Evolutionary conservation across 1,140 invertebrate species (phyloP).

Genomic region (Drosophila sproati): DNA sequence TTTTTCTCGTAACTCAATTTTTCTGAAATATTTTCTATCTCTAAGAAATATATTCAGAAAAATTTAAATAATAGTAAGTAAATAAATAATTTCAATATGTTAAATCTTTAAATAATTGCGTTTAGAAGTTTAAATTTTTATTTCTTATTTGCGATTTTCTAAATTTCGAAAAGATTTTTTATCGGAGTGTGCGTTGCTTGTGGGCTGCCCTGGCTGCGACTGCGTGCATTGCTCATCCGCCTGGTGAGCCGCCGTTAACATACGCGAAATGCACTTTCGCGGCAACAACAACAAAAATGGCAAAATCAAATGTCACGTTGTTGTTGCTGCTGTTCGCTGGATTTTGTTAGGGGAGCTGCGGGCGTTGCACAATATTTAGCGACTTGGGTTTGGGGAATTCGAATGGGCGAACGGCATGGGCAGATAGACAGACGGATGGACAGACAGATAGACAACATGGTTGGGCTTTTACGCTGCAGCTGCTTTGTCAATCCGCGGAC

Average conservation of each 20-base stretch:
- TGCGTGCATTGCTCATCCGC: slow-evolving; percentile 70
- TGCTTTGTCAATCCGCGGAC: slow-evolving; percentile 79
- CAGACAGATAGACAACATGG: slow-evolving; percentile 67
- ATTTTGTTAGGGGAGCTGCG: slow-evolving; percentile 61
- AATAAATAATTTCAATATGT: too few relatives aligned
- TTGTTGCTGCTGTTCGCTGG: slow-evolving; percentile 21
- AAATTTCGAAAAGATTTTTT: neutral
- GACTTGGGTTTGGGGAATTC: slow-evolving; percentile 16
- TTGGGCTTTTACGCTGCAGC: slow-evolving; percentile 70
- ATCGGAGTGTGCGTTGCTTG: neutral
- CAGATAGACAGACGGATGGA: neutral
- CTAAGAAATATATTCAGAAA: too few relatives aligned
- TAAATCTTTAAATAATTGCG: too few relatives aligned
- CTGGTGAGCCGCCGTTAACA: slow-evolving; percentile 41
- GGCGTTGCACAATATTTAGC: slow-evolving; percentile 27
- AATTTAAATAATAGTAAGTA: too few relatives aligned
- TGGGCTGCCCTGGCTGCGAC: slow-evolving; percentile 29
- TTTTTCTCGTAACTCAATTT: too few relatives aligned
- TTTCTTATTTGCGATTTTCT: too few relatives aligned
- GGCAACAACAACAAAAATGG: slow-evolving; percentile 46
- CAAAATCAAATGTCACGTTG: slow-evolving; percentile 55
- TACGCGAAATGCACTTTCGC: slow-evolving; percentile 73
- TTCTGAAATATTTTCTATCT: too few relatives aligned
- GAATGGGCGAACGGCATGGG: neutral
- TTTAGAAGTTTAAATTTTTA: too few relatives aligned